Evolutionary conservation across 2,113 vertebrate species (phyloP), one percentile per base, ranked within the genome.

Genomic region (Merops nubicus): DNA sequence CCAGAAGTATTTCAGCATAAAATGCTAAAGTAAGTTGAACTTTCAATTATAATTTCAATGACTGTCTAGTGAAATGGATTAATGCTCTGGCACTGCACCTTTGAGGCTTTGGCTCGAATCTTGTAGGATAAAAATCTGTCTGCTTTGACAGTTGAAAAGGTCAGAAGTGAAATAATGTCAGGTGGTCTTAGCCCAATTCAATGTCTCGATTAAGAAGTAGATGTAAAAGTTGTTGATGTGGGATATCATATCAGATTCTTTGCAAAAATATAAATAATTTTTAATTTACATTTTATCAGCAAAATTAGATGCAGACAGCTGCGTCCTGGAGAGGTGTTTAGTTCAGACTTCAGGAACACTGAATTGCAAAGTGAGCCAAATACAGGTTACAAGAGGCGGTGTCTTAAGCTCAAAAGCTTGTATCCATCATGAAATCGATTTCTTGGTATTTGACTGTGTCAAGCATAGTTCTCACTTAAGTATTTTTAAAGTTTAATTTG

Each of bases 11-110:
- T 98, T 96, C 95, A 96, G 94, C 93, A 97, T 96, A 98, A 98
- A 98, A 98, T 97, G 96, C 50, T 89, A 98, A 98, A 98, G 92
- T 97, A 97, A 98, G 97, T 96, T 98, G 98, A 98, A 98, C 97
- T 98, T 98, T 98, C 97, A 98, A 98, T 98, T 98, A 97, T 98
- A 98, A 97, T 98, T 98, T 98, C 97, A 97, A 84, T 97, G 96
- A 96, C 96, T 98, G 96, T 96, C 97, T 97, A 95, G 96, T 95
- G 95, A 97, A 98, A 98, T 98, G 95, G 97, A 98, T 98, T 97
- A 97, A 96, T 97, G 92, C 85, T 95, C 95, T 95, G 88, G 96
- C 94, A 96, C 94, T 95, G 96, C 93, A 98, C 96, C 97, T 98
- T 97, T 96, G 97, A 98, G 97, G 93, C 96, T 97, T 96, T 97